phyloP scores from a whole-genome alignment of 2,797 vertebrate species.

The Pantherophis alleghaniensis region DNA sequence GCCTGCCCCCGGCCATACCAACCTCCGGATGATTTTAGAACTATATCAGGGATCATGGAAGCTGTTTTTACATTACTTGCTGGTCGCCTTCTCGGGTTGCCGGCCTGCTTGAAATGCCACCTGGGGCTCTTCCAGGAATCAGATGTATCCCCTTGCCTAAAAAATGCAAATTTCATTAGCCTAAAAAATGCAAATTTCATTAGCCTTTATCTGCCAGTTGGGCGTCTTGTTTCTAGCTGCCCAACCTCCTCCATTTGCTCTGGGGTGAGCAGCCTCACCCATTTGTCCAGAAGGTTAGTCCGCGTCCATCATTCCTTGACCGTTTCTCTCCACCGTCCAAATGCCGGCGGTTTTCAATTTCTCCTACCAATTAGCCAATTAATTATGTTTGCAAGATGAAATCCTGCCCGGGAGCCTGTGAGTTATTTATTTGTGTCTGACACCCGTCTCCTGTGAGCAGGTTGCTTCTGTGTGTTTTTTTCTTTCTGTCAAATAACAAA shows the following conservation, averaged over 20 bases:
- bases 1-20: too few relatives aligned
- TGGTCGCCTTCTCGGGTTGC: not conserved
- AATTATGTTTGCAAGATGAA: not conserved
- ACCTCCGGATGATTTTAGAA: not conserved
- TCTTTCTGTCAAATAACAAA: too few relatives aligned
- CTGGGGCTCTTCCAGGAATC: not conserved
- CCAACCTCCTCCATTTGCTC: not conserved
- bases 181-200: not conserved
- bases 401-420: not conserved
- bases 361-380: not conserved
- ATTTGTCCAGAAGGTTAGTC: not conserved
- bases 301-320: rapidly evolving
- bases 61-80: not conserved
- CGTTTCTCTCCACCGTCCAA: not conserved
- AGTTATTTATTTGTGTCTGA: not conserved
- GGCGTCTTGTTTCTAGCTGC: not conserved
- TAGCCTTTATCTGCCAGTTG: not conserved
- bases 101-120: not conserved
- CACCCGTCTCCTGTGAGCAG: not conserved
- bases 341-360: not conserved
- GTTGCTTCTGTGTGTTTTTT: not conserved
- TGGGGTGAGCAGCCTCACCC: not conserved
- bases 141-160: not conserved
- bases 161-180: too few relatives aligned
- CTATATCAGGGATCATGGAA: not conserved